Evolutionary conservation across 2,888 invertebrate genomes (phyloP).

Genomic region (Archips crataeganus): DNA sequence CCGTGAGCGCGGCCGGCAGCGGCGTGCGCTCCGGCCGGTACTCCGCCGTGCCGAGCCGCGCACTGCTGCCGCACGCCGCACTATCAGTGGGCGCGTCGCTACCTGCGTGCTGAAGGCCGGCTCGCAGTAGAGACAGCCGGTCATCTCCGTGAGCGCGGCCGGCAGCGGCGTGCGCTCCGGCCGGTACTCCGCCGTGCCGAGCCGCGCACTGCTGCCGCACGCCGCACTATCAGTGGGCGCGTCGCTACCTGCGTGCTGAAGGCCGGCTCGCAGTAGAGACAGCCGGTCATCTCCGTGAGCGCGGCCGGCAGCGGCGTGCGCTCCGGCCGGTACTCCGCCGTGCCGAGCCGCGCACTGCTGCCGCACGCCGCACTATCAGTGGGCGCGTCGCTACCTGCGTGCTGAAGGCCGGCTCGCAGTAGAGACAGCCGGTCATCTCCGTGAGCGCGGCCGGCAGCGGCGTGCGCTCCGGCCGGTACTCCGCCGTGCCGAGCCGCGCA

Average conservation of each 20-base stretch:
- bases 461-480: constrained; percentile 93
- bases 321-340: constrained; percentile 94
- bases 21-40: constrained; percentile 93
- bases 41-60: constrained; percentile 92
- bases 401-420: constrained; percentile 94
- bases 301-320: constrained; percentile 91
- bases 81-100: too few relatives aligned
- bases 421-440: constrained; percentile 95
- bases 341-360: constrained; percentile 89
- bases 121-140: constrained; percentile 97
- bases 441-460: constrained; percentile 91
- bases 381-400: constrained; percentile 64
- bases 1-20: constrained; percentile 90
- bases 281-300: constrained; percentile 93
- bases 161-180: constrained; percentile 91
- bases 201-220: constrained; percentile 91
- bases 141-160: constrained; percentile 91
- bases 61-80: too few relatives aligned
- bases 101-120: constrained; percentile 89
- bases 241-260: constrained; percentile 87
- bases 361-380: constrained; percentile 89
- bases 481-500: constrained; percentile 93
- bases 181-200: constrained; percentile 94
- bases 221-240: constrained; percentile 77
- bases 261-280: constrained; percentile 95